Evolutionary conservation across 2,888 invertebrate species (phyloP).

Genomic region (Chaetoderma sp.): DNA sequence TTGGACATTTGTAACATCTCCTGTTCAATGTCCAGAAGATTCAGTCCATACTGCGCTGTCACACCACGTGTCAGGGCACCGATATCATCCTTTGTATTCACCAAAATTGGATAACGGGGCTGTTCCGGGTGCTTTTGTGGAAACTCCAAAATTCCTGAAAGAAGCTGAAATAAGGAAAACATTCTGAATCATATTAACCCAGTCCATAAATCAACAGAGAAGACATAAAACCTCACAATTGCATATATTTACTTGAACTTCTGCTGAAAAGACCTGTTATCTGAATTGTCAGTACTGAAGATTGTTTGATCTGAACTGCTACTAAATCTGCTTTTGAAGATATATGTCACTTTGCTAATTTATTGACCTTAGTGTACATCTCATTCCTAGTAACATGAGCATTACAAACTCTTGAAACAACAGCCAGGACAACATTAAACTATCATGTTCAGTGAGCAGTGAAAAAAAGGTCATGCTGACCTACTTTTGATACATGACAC

Average conservation of each 20-base stretch:
- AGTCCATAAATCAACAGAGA: neutral
- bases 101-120: slow-evolving; percentile 53
- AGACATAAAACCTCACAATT: neutral
- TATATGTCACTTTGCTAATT: no score
- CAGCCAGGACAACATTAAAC: no score
- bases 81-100: slow-evolving; percentile 60
- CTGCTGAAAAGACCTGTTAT: neutral
- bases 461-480: no score
- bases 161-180: slow-evolving; percentile 34
- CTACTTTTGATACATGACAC: no score
- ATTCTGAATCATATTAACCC: neutral
- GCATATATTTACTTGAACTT: neutral
- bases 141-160: slow-evolving; percentile 52
- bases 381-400: no score
- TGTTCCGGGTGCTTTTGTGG: slow-evolving; percentile 47
- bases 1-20: slow-evolving; percentile 56
- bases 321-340: no score
- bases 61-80: slow-evolving; percentile 57
- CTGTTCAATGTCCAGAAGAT: slow-evolving; percentile 56
- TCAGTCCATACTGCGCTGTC: slow-evolving; percentile 53
- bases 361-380: no score
- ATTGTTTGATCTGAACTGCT: no score
- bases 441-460: no score
- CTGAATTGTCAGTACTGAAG: no score
- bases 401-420: no score